A percentile compares a stretch with the other conserved stretches of the same genome.
Conservation (phyloP, 2,797 vertebrate species). For the Brachyrhaphis roseni region DNA sequence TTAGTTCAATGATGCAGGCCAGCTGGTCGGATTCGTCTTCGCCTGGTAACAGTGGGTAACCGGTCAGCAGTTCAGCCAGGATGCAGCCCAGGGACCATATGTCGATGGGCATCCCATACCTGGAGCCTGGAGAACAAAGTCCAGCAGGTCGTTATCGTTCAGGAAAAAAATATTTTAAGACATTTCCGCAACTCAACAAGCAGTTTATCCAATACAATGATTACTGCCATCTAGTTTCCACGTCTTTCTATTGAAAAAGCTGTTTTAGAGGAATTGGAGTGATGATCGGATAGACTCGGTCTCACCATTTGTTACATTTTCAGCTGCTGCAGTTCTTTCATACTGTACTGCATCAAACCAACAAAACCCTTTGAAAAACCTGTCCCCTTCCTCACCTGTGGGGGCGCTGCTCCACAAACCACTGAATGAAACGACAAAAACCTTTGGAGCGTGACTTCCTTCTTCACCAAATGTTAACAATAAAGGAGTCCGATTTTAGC, state of each 20-base stretch:
- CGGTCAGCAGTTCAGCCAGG: slow-evolving; percentile 94
- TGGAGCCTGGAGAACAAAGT: slow-evolving; percentile 77
- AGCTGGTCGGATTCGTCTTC: slow-evolving; percentile 99
- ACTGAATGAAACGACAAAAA: too few relatives aligned
- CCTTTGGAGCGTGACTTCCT: too few relatives aligned
- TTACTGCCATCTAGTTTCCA: not conserved
- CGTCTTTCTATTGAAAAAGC: not conserved
- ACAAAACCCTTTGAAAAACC: too few relatives aligned
- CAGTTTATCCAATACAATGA: not conserved
- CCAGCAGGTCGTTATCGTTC: not conserved
- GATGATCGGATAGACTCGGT: too few relatives aligned
- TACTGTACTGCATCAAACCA: too few relatives aligned
- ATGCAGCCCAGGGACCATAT: slow-evolving; percentile 99
- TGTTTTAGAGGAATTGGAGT: not conserved
- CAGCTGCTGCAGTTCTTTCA: too few relatives aligned
- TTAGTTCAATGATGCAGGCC: slow-evolving; percentile 95
- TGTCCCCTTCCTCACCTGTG: too few relatives aligned
- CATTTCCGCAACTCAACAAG: not conserved
- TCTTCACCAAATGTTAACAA: too few relatives aligned
- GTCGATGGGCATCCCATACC: slow-evolving; percentile 98
- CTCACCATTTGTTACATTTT: too few relatives aligned
- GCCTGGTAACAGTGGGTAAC: slow-evolving; percentile 94
- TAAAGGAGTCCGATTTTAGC: too few relatives aligned
- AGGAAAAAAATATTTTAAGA: not conserved
- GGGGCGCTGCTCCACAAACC: too few relatives aligned